Evolutionary conservation across 2,113 vertebrate species (phyloP), one percentile per base, ranked within the genome.

Genomic region (Triplophysa tibetana): DNA sequence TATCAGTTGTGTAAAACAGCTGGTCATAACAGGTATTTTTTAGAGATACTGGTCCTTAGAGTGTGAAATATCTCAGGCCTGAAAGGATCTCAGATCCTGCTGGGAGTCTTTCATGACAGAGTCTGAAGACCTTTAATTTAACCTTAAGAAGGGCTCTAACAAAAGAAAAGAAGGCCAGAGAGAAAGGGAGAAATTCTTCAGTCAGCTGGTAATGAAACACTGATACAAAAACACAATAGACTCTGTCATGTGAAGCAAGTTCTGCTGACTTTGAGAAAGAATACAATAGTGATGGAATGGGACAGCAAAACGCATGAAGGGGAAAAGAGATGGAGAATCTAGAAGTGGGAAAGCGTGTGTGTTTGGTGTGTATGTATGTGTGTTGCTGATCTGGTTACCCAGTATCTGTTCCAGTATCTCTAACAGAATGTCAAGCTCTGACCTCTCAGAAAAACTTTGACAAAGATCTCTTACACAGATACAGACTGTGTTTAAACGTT

Each of bases 381-480:
- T 58, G 26, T 72, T 43, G 21, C 19, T 73, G 52, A 29, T 73
- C 70, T 73, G n/a, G 54, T 73, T 60, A 60, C 70, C 33, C 13
- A 10, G 70, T 73, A 60, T 73, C 33, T 24, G 54, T 73, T 73
- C 19, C 70, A 61, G 50, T 56, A 24, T 43, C 33, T 73, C 54
- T 73, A 60, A 60, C 58, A 54, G n/a, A 73, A 73, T 73, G 70
- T 60, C 33, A 73, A 73, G 70, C 54, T 73, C 54, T 60, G 54
- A 60, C 70, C 70, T 38, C n/a, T 41, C 54, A 60, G 54, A 73
- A 54, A 73, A 43, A 60, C n/a, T 60, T 26, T 60, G n/a, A 21
- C 69, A 72, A 26, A 72, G 26, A 72, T 58, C 52, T 33, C 24
- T 58, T 29, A 72, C 26, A 56, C 5, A 58, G 26, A 72, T 72